These are phyloP conservation scores for Molossus alvarezi DNA, from an alignment of 2,797 vertebrate species.

Conservation along the genomic window DNA sequence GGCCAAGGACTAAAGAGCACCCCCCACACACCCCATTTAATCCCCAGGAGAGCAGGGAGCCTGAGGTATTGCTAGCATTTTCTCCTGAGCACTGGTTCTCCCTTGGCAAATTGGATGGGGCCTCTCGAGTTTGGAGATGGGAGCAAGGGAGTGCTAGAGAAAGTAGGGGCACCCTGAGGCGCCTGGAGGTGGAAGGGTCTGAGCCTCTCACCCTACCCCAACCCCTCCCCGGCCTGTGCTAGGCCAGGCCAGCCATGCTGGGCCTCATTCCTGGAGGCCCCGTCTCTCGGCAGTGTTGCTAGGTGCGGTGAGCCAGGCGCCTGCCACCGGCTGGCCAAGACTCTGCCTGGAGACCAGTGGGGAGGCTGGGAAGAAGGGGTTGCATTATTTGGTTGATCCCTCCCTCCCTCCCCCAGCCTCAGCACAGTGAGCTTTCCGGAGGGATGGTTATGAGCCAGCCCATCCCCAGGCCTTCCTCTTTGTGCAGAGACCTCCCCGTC, in stretches of 20 bases:
- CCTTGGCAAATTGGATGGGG: neutral
- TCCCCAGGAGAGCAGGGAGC: neutral
- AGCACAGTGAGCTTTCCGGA: conserved; percentile 90
- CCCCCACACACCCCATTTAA: neutral
- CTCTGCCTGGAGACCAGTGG: conserved; percentile 78
- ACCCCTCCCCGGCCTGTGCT: conserved; percentile 50
- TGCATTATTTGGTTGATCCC: conserved; percentile 83
- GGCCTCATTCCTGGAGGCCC: conserved; percentile 81
- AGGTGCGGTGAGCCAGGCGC: conserved; percentile 86
- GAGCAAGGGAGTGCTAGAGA: neutral
- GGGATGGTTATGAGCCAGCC: conserved; percentile 86
- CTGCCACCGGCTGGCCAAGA: conserved; percentile 80
- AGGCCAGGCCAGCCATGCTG: conserved; percentile 38
- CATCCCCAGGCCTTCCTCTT: conserved; percentile 87
- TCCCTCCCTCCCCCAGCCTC: conserved; percentile 79
- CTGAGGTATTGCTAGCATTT: neutral
- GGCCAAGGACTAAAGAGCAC: conserved; percentile 38
- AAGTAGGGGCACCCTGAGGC: neutral
- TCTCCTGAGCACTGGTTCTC: conserved; percentile 38
- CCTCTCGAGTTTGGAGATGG: neutral
- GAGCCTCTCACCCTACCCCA: neutral
- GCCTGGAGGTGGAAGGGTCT: neutral
- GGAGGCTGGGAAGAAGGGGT: conserved; percentile 82
- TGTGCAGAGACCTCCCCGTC: conserved; percentile 84
- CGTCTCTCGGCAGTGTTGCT: conserved; percentile 85